Percentiles rank a stretch among this genome's conserved stretches.
These are phyloP conservation scores for Adelosebastes latens DNA, from an alignment of 2,797 vertebrate species.

Conservation along the genomic window DNA sequence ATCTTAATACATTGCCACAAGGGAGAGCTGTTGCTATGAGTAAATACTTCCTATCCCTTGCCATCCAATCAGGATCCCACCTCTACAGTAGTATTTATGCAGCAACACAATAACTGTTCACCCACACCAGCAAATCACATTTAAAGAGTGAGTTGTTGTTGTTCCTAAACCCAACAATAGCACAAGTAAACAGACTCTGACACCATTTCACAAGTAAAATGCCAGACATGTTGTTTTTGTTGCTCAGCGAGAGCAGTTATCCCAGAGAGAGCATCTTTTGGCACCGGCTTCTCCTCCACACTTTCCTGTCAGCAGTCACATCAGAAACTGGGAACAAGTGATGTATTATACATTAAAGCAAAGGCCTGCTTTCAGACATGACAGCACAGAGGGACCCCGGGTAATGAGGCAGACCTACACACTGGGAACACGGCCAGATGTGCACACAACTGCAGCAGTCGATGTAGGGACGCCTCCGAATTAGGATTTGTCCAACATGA, in stretches of 20 bases:
- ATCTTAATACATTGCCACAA: constrained; percentile 17
- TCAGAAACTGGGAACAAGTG: constrained; percentile 74
- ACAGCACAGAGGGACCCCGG: constrained; percentile 80
- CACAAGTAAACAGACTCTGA: constrained; percentile 45
- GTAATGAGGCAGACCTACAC: constrained; percentile 78
- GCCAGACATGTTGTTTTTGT: constrained; percentile 54
- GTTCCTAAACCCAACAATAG: constrained; percentile 11
- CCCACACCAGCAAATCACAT: background rate
- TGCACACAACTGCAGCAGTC: constrained; percentile 47
- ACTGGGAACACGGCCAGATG: constrained; percentile 70
- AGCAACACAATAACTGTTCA: constrained; percentile 10
- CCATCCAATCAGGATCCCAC: constrained; percentile 13
- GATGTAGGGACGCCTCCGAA: constrained; percentile 27
- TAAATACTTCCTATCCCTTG: background rate
- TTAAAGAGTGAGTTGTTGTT: background rate
- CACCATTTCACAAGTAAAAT: constrained; percentile 45
- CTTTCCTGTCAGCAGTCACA: constrained; percentile 71
- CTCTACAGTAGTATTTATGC: background rate
- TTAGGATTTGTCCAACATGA: constrained; percentile 15
- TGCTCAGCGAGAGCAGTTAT: constrained; percentile 49
- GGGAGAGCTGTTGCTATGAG: constrained; percentile 33
- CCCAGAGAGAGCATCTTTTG: constrained; percentile 59
- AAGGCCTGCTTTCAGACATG: constrained; percentile 76
- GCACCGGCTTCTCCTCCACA: constrained; percentile 61
- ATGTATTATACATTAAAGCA: constrained; percentile 84